A percentile compares a stretch with the other conserved stretches of the same genome.
These are phyloP conservation scores for Hemibates koningsi DNA, from an alignment of 2,113 vertebrate genomes.

Conservation along the genomic window DNA sequence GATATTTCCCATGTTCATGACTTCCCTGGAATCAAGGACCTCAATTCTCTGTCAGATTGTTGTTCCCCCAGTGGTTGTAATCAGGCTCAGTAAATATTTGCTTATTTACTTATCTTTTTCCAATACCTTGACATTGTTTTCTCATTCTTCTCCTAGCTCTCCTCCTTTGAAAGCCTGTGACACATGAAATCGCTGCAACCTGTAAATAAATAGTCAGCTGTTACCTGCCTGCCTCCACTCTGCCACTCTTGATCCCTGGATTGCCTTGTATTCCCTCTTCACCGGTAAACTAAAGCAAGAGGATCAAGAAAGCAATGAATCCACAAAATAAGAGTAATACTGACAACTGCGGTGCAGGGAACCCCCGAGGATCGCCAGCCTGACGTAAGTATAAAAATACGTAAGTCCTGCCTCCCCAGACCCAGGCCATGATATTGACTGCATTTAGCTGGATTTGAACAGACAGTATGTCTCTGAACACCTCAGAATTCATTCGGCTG, in stretches of 20 bases:
- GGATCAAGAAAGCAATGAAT: background rate
- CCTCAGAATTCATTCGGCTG: background rate
- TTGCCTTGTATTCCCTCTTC: background rate
- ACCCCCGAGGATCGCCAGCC: fast-evolving
- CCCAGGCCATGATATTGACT: background rate
- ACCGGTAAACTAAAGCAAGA: background rate
- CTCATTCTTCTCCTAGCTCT: background rate
- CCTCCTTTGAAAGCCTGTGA: background rate
- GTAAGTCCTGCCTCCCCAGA: background rate
- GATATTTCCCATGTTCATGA: background rate
- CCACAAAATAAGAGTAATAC: background rate
- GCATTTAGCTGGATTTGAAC: background rate
- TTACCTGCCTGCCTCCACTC: background rate
- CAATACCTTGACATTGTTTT: background rate
- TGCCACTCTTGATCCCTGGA: background rate
- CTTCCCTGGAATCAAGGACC: background rate
- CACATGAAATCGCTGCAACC: background rate
- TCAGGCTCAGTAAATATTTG: background rate
- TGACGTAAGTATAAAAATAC: background rate
- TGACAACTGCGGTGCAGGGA: background rate
- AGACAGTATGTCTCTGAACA: background rate
- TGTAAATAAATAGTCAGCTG: background rate
- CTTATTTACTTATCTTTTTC: background rate
- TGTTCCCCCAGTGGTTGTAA: background rate
- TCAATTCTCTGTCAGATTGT: background rate